A percentile compares a stretch with the other conserved stretches of the same genome.
Conservation (phyloP, 1,140 invertebrate genomes). For the Ylistrum balloti region DNA sequence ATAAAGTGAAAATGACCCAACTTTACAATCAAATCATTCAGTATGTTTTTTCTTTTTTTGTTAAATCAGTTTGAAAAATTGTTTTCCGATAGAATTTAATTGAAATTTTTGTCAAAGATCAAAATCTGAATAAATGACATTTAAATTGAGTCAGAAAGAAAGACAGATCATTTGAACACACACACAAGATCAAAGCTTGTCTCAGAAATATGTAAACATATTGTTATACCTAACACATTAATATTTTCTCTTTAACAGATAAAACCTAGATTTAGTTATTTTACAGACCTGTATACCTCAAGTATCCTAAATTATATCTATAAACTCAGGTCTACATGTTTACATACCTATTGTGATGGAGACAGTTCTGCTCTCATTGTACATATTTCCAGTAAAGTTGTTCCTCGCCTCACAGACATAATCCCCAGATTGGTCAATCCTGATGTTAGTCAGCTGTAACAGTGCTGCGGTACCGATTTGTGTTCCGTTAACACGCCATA, state of each 20-base stretch:
- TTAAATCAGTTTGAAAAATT: too few species aligned
- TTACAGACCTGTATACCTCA: too few species aligned
- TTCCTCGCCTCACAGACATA: not conserved
- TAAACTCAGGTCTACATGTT: too few species aligned
- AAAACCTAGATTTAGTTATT: not conserved
- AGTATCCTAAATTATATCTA: too few species aligned
- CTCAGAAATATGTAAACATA: not conserved
- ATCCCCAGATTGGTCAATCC: slow-evolving; percentile 2
- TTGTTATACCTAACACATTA: not conserved
- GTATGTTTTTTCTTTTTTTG: not conserved
- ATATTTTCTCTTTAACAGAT: not conserved
- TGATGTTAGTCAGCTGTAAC: not conserved
- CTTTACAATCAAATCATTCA: not conserved
- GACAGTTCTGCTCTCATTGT: not conserved
- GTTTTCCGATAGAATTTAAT: too few species aligned
- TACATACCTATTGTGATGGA: not conserved
- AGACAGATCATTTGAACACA: not conserved
- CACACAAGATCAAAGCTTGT: not conserved
- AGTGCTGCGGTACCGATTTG: not conserved
- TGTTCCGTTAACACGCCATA: not conserved
- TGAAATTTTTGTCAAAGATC: not conserved
- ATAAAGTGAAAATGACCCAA: not conserved
- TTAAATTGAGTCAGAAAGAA: not conserved
- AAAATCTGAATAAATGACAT: not conserved
- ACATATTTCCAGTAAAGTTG: not conserved